Evolutionary conservation across 23 tunicate genomes (phyloP), one percentile per base, ranked within the genome.

Genomic region (Trididemnum miniatum): DNA sequence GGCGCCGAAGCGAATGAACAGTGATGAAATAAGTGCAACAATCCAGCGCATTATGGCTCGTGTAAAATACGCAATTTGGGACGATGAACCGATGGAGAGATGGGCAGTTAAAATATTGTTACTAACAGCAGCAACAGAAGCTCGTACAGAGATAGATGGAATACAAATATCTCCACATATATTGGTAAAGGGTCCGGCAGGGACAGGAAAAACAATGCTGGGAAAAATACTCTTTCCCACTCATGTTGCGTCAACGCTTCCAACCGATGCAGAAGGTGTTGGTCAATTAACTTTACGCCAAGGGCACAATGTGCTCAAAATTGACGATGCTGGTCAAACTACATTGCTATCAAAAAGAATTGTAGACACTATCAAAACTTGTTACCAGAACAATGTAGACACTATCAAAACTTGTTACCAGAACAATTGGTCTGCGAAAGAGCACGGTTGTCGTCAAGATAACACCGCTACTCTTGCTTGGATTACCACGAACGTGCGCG

Each of bases 251-350:
- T 76, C 81, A 2, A 50, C 35, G 1, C 1, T 76, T 32, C 24
- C 81, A 3, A 76, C 44, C 33, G 81, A 76, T 20, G 28, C 34
- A 2, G 20, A 50, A 33, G 81, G 81, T 1, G 81, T 76, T 2
- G 81, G 81, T 4, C 81, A 76, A 20, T 40, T 76, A 64, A 64
- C 65, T 0, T 28, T 76, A 35, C 65, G 65, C 9, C 20, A 15
- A 0, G 28, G 28, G 32, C 81, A 76, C 65, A 49, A 50, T 2
- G 81, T 76, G n/a, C 33, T 76, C 30, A 44, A 76, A 23, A 50
- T 76, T 44, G 81, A 76, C 34, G 81, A 76, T 49, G 65, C 81
- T 40, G 3, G 81, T 1, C 1, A 1, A 4, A 50, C 78, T n/a
- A 49, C 57, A 12, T 49, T 49, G 18, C 12, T 18, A 49, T 49